Evolutionary conservation across 2,113 vertebrate genomes (phyloP).

Genomic region (Mesoclemmys tuberculata): DNA sequence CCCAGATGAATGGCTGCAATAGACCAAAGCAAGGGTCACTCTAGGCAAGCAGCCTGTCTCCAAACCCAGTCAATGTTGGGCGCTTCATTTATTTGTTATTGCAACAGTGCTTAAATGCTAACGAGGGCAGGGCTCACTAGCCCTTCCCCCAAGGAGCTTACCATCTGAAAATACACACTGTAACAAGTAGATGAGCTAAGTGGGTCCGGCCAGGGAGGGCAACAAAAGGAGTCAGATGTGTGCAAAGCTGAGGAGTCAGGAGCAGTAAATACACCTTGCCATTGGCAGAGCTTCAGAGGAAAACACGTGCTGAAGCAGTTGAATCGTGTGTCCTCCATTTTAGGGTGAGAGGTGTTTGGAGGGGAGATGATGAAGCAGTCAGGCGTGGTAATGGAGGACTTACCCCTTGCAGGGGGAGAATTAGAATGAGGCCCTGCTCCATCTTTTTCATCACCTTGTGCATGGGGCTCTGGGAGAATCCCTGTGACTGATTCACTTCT

Average conservation of each 20-base stretch:
- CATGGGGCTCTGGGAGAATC: neutral
- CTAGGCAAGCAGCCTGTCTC: neutral
- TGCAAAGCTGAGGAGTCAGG: neutral
- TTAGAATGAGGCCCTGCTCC: neutral
- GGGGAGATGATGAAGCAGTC: neutral
- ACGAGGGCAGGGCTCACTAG: neutral
- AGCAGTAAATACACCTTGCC: neutral
- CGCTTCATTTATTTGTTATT: neutral
- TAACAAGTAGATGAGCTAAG: neutral
- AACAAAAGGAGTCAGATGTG: neutral
- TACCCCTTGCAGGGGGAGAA: neutral
- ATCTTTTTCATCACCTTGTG: neutral
- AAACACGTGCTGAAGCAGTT: neutral
- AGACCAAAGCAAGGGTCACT: neutral
- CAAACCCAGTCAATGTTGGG: neutral
- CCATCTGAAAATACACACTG: neutral
- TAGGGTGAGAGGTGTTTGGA: neutral
- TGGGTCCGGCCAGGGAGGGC: neutral
- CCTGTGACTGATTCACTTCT: neutral
- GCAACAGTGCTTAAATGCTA: neutral
- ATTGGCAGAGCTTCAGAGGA: neutral
- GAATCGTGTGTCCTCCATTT: no score
- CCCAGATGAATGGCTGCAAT: neutral
- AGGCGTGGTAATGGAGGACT: neutral
- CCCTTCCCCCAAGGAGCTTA: neutral